phyloP scores from a whole-genome alignment of 53 echinoderm and acorn worm species.

The Stichopus horrens region DNA sequence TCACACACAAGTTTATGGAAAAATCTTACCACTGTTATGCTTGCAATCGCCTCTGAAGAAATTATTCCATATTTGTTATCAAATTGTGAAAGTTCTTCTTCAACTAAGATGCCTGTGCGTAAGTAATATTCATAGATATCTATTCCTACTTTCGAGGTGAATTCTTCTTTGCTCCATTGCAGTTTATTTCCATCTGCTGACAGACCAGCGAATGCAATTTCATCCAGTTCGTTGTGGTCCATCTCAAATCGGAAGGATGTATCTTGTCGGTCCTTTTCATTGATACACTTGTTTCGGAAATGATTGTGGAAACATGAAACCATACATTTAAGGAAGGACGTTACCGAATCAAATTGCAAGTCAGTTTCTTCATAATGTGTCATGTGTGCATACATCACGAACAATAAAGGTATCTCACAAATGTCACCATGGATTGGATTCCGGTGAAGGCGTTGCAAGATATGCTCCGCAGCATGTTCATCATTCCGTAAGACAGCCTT shows the following conservation, averaged over 20 bases:
- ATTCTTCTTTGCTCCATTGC: constrained; percentile 1
- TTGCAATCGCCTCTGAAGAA: not conserved
- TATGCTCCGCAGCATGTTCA: not conserved
- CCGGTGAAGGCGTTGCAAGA: not conserved
- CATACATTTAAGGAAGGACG: not conserved
- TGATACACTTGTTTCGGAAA: not conserved
- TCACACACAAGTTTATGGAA: not conserved
- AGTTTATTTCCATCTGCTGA: not conserved
- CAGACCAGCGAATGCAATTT: not conserved
- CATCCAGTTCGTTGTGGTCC: not conserved
- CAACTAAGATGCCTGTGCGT: not conserved
- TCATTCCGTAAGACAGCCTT: not conserved
- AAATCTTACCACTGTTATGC: not conserved
- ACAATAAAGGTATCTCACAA: not conserved
- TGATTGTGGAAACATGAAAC: not conserved
- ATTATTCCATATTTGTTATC: not conserved
- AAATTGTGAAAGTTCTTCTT: not conserved
- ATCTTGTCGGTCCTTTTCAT: not conserved
- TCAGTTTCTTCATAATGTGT: not conserved
- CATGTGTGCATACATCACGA: not conserved
- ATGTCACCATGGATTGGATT: not conserved
- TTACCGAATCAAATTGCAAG: not conserved
- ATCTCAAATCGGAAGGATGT: not conserved
- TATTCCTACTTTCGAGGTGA: not conserved
- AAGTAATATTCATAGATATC: not conserved